Evolutionary conservation across 64 coral and sea anemone species (phyloP).

Genomic region (Montipora foliosa): DNA sequence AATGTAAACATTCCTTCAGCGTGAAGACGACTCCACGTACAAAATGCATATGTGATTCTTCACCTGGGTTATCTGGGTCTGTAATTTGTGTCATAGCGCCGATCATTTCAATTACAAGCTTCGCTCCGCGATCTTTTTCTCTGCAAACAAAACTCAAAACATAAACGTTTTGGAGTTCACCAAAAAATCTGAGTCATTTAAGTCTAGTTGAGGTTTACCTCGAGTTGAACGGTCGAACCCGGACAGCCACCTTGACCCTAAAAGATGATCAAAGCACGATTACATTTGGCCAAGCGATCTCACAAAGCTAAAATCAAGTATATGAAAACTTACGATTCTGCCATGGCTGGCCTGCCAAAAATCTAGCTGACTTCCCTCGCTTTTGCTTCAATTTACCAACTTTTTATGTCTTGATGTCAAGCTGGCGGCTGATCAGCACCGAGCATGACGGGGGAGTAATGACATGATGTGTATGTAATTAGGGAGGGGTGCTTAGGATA

Average conservation of each 20-base stretch:
- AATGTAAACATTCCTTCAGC: constrained; percentile 91
- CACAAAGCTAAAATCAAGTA: background rate
- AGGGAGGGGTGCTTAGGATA: background rate
- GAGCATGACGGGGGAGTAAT: background rate
- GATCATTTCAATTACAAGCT: constrained; percentile 87
- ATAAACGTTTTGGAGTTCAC: constrained; percentile 1
- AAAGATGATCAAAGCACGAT: constrained; percentile 45
- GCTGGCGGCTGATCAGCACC: background rate
- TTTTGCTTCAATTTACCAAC: background rate
- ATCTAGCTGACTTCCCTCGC: background rate
- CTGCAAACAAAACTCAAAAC: constrained; percentile 41
- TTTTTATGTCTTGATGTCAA: background rate
- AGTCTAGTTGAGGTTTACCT: constrained; percentile 58
- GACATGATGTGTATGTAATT: background rate
- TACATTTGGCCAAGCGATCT: background rate
- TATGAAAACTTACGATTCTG: constrained; percentile 42
- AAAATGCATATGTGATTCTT: background rate
- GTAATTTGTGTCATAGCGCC: constrained; percentile 89
- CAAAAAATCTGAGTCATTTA: background rate
- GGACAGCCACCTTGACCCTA: constrained; percentile 97
- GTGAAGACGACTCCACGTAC: background rate
- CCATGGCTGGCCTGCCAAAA: background rate
- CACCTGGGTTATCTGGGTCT: constrained; percentile 91
- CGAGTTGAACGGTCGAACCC: constrained; percentile 97
- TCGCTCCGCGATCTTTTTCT: constrained; percentile 91